Evolutionary conservation across 2,797 vertebrate species (phyloP).

Genomic region (Halcyon badia): DNA sequence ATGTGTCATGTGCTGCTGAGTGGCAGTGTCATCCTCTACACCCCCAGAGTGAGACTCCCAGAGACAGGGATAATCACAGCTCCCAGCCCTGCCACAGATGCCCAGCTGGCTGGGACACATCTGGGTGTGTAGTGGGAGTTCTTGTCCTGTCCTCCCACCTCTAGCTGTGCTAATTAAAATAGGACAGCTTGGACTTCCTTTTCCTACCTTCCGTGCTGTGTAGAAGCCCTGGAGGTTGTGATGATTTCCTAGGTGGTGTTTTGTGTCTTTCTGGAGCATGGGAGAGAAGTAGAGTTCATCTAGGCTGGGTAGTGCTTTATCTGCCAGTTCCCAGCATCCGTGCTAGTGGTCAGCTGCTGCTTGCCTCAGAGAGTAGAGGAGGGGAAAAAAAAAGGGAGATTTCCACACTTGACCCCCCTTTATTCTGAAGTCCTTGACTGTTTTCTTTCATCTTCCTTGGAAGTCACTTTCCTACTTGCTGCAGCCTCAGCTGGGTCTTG

Average conservation of each 20-base stretch:
- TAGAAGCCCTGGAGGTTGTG: neutral
- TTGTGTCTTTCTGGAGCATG: neutral
- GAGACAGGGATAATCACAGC: neutral
- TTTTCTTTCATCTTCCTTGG: neutral
- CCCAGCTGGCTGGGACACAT: neutral
- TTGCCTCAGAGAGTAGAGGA: neutral
- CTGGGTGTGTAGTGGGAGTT: rapidly evolving
- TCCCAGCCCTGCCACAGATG: neutral
- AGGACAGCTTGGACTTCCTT: neutral
- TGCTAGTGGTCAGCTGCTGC: neutral
- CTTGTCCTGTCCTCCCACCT: neutral
- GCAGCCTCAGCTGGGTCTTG: neutral
- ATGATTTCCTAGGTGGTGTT: neutral
- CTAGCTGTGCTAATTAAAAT: neutral
- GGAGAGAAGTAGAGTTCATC: neutral
- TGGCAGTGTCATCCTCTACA: neutral
- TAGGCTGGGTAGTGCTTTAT: neutral
- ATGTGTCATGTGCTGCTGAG: neutral
- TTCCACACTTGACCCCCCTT: rapidly evolving
- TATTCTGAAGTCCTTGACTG: neutral
- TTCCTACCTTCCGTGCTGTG: neutral
- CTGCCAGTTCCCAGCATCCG: neutral
- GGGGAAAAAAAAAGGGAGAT: neutral
- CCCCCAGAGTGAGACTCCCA: neutral
- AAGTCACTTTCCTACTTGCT: neutral